These are phyloP conservation scores for Melanotaenia trifasciata DNA, from an alignment of 2,797 vertebrate genomes.

Conservation along the genomic window DNA sequence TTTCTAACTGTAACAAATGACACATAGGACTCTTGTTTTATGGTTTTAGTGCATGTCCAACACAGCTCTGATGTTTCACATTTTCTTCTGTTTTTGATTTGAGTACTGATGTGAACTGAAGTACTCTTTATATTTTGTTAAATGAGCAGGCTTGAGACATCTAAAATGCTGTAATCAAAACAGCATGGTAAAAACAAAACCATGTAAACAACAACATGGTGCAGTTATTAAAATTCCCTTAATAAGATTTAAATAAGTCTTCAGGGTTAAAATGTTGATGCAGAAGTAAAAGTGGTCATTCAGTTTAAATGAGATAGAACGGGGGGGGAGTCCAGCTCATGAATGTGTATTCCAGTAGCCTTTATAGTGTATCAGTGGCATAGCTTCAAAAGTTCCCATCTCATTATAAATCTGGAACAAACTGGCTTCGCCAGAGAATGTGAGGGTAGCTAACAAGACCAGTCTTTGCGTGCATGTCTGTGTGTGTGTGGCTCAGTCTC, in stretches of 20 bases:
- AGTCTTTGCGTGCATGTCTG: constrained; percentile 64
- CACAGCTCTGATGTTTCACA: background rate
- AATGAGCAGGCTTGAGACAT: background rate
- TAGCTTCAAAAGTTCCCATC: constrained; percentile 69
- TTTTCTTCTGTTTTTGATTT: background rate
- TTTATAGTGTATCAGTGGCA: constrained; percentile 61
- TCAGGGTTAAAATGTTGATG: constrained; percentile 22
- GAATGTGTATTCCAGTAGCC: constrained; percentile 25
- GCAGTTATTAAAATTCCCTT: constrained; percentile 21
- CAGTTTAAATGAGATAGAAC: constrained; percentile 26
- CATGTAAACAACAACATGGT: constrained; percentile 5
- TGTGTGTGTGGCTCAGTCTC: constrained; percentile 49
- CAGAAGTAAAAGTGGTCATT: constrained; percentile 26
- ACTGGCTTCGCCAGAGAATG: constrained; percentile 72
- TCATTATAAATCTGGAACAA: constrained; percentile 81
- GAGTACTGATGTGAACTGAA: constrained; percentile 1
- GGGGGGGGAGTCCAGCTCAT: constrained; percentile 28
- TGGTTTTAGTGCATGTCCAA: background rate
- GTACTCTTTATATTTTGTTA: background rate
- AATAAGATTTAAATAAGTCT: constrained; percentile 8
- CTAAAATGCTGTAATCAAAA: constrained; percentile 18
- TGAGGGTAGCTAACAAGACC: constrained; percentile 77
- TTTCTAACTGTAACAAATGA: constrained; percentile 3
- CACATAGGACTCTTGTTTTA: constrained; percentile 11
- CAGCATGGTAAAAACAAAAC: constrained; percentile 15